These are phyloP conservation scores for Ophion costatus DNA, from an alignment of 2,888 invertebrate species.

Conservation along the genomic window DNA sequence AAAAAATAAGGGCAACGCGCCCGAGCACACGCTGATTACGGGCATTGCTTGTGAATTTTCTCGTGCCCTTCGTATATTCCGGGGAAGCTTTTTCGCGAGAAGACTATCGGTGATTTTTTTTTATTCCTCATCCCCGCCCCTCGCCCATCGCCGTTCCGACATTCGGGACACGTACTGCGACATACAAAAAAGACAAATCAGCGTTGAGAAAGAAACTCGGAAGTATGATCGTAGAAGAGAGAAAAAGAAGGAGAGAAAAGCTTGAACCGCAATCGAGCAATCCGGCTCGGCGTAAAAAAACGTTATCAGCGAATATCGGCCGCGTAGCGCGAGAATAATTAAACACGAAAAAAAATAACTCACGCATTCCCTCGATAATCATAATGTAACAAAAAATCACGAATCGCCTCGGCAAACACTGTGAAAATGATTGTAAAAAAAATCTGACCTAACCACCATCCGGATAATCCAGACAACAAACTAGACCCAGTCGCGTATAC, in stretches of 20 bases:
- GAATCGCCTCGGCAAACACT: no score
- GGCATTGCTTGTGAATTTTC: conserved; percentile 53
- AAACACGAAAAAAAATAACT: no score
- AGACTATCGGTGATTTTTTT: conserved; percentile 40
- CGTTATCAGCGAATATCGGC: no score
- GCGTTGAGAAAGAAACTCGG: conserved; percentile 6
- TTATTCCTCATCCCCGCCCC: background rate
- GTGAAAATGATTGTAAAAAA: no score
- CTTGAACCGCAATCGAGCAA: background rate
- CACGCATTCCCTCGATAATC: no score
- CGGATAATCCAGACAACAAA: no score
- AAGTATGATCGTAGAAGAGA: background rate
- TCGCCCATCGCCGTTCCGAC: conserved; percentile 7
- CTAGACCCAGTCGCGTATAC: no score
- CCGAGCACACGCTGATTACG: conserved; percentile 50
- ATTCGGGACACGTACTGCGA: conserved; percentile 47
- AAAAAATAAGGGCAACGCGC: background rate
- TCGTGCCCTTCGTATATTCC: conserved; percentile 24
- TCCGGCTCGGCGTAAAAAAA: background rate
- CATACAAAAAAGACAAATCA: conserved; percentile 40
- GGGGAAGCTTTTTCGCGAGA: conserved; percentile 15
- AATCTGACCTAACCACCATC: no score
- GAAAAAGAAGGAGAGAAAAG: conserved; percentile 2
- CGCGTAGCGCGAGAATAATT: no score
- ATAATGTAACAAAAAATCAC: no score